Base-by-base conservation (phyloP, 2,113 vertebrate genomes). In the Planiliza haematocheilus region DNA sequence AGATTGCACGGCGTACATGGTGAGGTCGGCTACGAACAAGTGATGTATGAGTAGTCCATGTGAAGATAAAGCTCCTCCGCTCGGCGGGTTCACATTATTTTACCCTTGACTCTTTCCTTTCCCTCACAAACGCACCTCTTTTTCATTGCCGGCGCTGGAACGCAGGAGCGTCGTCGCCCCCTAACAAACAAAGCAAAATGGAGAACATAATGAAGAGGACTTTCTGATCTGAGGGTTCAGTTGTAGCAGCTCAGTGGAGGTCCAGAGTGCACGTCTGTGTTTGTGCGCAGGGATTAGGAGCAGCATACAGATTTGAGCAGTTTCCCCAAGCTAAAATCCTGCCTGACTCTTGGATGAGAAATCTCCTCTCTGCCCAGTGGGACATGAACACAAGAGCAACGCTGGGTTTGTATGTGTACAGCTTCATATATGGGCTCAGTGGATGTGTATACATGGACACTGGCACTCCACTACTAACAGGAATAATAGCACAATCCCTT, bases 291-390 rank as follows among this genome's bases (percentile, higher is more conserved):
- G 77, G 83, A 88, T 86, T 82, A 88, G 77, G 79, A 64, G 53
- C 24, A 73, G 81, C 71, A 81, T 84, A 86, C 81, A 85, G 84
- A 89, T 82, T 73, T 66, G 65, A 82, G 57, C 50, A 60, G 64
- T 70, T 75, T 70, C 51, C 60, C 4, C 24, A 38, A 62, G 71
- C 66, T 72, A 56, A 70, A 72, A 77, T 79, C 56, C 79, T 76
- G 58, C 60, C 74, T 20, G 36, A 73, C 74, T 53, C 46, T 70
- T 43, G 69, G 63, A 86, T 77, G 64, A 75, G 46, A 63, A 49
- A 55, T 36, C 17, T 56, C 45, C n/a, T 67, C 30, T 21, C 20
- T 10, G 36, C 24, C 59, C 39, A 59, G 4, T 3, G 17, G 10
- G 69, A 51, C 24, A 49, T 14, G 20, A 34, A 37, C 48, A 49